phyloP scores from a whole-genome alignment of 2,797 vertebrate species.

The Anolis apletophallus region DNA sequence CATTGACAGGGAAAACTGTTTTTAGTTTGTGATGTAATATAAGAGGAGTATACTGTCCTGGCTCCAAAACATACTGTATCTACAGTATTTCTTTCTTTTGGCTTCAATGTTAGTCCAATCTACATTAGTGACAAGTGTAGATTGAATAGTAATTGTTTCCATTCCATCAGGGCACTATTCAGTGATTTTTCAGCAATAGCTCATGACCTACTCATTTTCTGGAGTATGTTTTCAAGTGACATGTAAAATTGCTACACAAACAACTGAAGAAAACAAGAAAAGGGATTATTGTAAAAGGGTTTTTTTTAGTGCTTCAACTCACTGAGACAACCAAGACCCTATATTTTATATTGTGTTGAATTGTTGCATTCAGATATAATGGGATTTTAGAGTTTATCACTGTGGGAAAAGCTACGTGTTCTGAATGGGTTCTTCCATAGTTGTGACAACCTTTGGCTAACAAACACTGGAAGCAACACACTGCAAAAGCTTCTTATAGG shows the following conservation, averaged over 20 bases:
- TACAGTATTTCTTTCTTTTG: constrained; percentile 32
- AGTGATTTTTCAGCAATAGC: not conserved
- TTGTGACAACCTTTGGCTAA: not conserved
- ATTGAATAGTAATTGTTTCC: not conserved
- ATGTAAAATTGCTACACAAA: not conserved
- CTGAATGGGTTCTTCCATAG: not conserved
- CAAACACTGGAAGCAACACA: not conserved
- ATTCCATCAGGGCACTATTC: not conserved
- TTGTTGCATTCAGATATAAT: not conserved
- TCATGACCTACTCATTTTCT: not conserved
- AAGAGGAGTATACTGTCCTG: not conserved
- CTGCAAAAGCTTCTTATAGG: not conserved
- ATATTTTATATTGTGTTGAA: not conserved
- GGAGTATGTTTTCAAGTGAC: too few species aligned
- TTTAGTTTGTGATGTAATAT: not conserved
- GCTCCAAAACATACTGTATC: not conserved
- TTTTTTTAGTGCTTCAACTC: not conserved
- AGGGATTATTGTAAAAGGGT: not conserved
- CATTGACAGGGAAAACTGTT: not conserved
- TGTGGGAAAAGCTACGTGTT: not conserved
- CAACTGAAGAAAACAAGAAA: not conserved
- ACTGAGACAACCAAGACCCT: not conserved
- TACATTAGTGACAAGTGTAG: not conserved
- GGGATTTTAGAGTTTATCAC: not conserved
- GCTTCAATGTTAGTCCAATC: constrained; percentile 29